Conservation (phyloP, 2,113 vertebrate genomes). For the Poeciliopsis occidentalis region DNA sequence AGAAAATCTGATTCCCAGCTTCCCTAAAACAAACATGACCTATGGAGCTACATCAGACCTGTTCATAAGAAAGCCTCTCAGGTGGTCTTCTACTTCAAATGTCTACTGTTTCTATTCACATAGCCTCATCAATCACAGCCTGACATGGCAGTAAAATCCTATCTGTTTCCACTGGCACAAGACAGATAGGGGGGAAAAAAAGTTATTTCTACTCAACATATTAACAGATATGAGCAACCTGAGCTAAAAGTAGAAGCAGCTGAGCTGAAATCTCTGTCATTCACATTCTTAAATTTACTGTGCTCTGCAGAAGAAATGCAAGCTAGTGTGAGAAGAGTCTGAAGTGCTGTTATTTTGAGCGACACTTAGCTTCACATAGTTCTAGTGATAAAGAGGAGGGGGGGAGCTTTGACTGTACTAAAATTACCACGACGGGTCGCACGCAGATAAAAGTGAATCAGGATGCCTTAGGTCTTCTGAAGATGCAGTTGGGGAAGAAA, state of each 20-base stretch:
- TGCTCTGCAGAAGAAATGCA: constrained; percentile 1
- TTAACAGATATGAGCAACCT: neutral
- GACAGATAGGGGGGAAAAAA: constrained; percentile 10
- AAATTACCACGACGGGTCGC: constrained; percentile 39
- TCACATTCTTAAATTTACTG: constrained; percentile 7
- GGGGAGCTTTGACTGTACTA: constrained; percentile 27
- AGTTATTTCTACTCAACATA: neutral
- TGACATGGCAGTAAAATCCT: neutral
- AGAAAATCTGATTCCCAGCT: constrained; percentile 17
- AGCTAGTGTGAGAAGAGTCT: constrained; percentile 24
- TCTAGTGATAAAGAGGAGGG: constrained; percentile 26
- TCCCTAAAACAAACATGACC: constrained; percentile 3
- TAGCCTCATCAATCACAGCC: constrained; percentile 28
- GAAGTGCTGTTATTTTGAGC: constrained; percentile 43
- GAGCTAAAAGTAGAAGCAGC: constrained; percentile 10
- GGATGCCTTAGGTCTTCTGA: constrained; percentile 48
- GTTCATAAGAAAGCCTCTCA: constrained; percentile 18
- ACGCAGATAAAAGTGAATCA: constrained; percentile 31
- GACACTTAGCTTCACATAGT: constrained; percentile 28
- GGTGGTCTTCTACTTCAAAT: constrained; percentile 43
- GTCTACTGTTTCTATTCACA: constrained; percentile 34
- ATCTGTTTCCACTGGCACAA: constrained; percentile 3
- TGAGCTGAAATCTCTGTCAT: constrained; percentile 8
- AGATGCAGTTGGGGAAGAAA: constrained; percentile 54
- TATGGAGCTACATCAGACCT: neutral